Evolutionary conservation across 2,113 vertebrate genomes (phyloP), one percentile per base, ranked within the genome.

Genomic region (Mustela lutreola): DNA sequence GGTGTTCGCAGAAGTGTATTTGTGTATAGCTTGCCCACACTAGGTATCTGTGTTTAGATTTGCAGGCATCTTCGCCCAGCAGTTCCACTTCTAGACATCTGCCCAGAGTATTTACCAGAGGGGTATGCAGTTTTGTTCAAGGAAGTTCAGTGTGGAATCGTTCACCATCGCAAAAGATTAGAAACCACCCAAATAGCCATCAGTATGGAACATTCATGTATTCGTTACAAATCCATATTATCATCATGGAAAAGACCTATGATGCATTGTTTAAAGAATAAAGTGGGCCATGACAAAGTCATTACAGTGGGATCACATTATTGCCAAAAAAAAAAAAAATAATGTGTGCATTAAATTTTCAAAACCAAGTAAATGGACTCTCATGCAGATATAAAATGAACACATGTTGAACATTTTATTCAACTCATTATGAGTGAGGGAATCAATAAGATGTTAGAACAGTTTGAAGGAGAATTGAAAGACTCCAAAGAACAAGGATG

Each of bases 341-440:
- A 36, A 56, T 48, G 7, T 42, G 33, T 70, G 7, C 89, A 24
- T 45, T 45, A 76, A 33, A 62, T 91, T 84, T 86, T 94, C 60
- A 90, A 90, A 97, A 60, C 31, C 88, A 90, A 33, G 33, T 86
- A 50, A 96, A 95, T 65, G 88, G 31, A 62, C 19, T 95, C 65
- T 82, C 21, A 9, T 50, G 48, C 9, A 67, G 21, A 42, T 62
- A 89, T n/a, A 89, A 96, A 91, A 79, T 81, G 33, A 93, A 39
- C 2, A 70, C 24, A 53, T 16, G 7, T 48, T 88, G 71, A 93
- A 73, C 33, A 65, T 89, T 82, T 97, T 96, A 58, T 92, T 80
- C 94, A 94, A 80, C 26, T 97, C 28, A n/a, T 71, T 56, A 87
- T 50, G 82, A 86, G 19, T 76, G 21, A 31, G 42, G 26, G 36